Evolutionary conservation across 2,888 invertebrate species (phyloP).

Genomic region (Tyria jacobaeae): DNA sequence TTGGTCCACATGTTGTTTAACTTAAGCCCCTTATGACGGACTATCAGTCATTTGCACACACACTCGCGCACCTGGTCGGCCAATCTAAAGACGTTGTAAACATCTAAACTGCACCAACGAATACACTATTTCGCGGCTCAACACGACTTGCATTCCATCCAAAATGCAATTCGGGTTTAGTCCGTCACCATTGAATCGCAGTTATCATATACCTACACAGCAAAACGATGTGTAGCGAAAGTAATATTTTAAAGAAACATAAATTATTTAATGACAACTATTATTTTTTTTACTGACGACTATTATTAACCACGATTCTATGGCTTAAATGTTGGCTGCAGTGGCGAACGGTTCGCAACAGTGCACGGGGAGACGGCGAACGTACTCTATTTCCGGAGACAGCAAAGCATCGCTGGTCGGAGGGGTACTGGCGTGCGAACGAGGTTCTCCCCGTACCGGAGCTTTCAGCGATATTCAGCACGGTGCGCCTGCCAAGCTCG

Average conservation of each 20-base stretch:
- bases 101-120: slow-evolving; percentile 75
- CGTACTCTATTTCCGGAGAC: slow-evolving; percentile 87
- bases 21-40: slow-evolving; percentile 78
- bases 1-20: slow-evolving; percentile 84
- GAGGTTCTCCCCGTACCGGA: slow-evolving; percentile 69
- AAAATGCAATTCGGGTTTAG: slow-evolving; percentile 74
- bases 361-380: slow-evolving; percentile 67
- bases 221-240: slow-evolving; percentile 23
- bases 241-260: slow-evolving; percentile 36
- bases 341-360: slow-evolving; percentile 67
- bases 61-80: slow-evolving; percentile 84
- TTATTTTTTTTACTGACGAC: too few relatives aligned
- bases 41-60: slow-evolving; percentile 85
- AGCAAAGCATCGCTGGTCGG: slow-evolving; percentile 87
- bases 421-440: slow-evolving; percentile 82
- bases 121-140: slow-evolving; percentile 52
- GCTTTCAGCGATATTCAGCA: slow-evolving; percentile 74
- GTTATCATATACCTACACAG: slow-evolving; percentile 28
- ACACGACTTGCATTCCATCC: slow-evolving; percentile 67
- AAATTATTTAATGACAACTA: slow-evolving; percentile 55
- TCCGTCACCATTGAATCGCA: slow-evolving; percentile 68
- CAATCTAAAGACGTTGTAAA: slow-evolving; percentile 76
- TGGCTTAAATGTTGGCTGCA: slow-evolving; percentile 66
- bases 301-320: slow-evolving; percentile 77
- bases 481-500: slow-evolving; percentile 73